Evolutionary conservation across 2,888 invertebrate species (phyloP).

Genomic region (Panzeria rudis): DNA sequence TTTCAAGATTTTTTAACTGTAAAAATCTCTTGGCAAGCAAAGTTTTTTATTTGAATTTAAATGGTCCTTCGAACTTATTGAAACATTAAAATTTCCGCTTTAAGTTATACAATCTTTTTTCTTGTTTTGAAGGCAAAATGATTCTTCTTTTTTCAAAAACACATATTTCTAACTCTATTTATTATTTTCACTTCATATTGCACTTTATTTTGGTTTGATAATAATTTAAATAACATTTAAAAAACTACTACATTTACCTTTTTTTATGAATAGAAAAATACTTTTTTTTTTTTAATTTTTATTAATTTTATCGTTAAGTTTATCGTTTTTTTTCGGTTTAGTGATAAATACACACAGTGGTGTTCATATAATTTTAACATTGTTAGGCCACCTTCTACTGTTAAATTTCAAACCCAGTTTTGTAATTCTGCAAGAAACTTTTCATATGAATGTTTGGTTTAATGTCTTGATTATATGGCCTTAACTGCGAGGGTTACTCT

Average conservation of each 20-base stretch:
- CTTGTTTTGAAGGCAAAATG: slow-evolving; percentile 63
- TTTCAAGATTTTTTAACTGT: too few species aligned
- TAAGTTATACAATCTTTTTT: slow-evolving; percentile 21
- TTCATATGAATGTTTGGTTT: too few species aligned
- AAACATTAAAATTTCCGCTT: slow-evolving; percentile 12
- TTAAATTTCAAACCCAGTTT: too few species aligned
- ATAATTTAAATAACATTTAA: slow-evolving; percentile 64
- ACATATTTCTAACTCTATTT: slow-evolving; percentile 40
- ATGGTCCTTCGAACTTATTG: slow-evolving; percentile 7
- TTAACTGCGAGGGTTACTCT: too few species aligned
- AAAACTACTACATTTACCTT: slow-evolving; percentile 68
- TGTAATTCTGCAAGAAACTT: too few species aligned
- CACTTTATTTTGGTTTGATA: slow-evolving; percentile 28
- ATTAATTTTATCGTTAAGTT: slow-evolving; percentile 47
- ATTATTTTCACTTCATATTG: slow-evolving; percentile 42
- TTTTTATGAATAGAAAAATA: slow-evolving; percentile 59
- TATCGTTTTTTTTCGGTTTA: slow-evolving; percentile 51
- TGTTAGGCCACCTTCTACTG: too few species aligned
- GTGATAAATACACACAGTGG: slow-evolving; percentile 18
- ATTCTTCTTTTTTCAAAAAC: slow-evolving; percentile 60
- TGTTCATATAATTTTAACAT: not conserved
- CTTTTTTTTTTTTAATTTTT: too few species aligned
- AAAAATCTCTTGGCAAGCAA: not conserved
- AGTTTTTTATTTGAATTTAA: not conserved
- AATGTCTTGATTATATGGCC: too few species aligned